phyloP scores from a whole-genome alignment of 2,113 vertebrate genomes.

The Chamaea fasciata region DNA sequence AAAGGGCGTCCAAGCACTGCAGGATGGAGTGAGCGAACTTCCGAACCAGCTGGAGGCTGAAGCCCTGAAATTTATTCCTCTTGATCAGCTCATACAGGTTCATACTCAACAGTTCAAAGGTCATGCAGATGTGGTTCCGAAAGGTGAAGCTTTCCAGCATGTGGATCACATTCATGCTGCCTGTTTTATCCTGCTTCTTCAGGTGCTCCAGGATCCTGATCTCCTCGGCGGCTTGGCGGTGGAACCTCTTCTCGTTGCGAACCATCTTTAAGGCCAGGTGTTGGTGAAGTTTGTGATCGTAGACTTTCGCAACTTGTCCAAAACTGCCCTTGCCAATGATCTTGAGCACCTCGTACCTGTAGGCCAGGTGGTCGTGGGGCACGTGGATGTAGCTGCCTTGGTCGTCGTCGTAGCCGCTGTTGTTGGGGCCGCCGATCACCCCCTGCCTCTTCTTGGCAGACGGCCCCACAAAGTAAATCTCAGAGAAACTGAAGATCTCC shows the following conservation, averaged over 20 bases:
- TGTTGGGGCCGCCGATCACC: slow-evolving; percentile 87
- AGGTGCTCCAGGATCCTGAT: slow-evolving; percentile 96
- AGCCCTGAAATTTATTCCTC: slow-evolving; percentile 98
- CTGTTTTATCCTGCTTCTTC: slow-evolving; percentile 92
- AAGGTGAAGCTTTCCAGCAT: slow-evolving; percentile 99
- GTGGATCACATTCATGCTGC: slow-evolving; percentile 94
- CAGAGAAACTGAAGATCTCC: slow-evolving; percentile 86
- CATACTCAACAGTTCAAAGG: slow-evolving; percentile 95
- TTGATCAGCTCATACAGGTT: slow-evolving; percentile 99
- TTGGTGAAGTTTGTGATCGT: slow-evolving; percentile 93
- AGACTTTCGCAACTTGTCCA: slow-evolving; percentile 95
- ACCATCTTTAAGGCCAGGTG: slow-evolving; percentile 97
- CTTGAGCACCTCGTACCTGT: slow-evolving; percentile 95
- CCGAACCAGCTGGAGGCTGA: slow-evolving; percentile 91
- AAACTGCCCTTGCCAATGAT: slow-evolving; percentile 98
- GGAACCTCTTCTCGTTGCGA: slow-evolving; percentile 96
- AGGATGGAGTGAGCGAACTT: slow-evolving; percentile 98
- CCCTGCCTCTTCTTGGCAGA: slow-evolving; percentile 92
- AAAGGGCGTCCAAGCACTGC: slow-evolving; percentile 92
- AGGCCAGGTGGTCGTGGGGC: slow-evolving; percentile 93
- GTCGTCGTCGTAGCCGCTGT: slow-evolving; percentile 91
- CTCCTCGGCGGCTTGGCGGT: slow-evolving; percentile 94
- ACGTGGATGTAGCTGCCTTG: slow-evolving; percentile 93
- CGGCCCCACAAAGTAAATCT: slow-evolving; percentile 94
- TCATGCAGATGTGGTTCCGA: slow-evolving; percentile 98